Base-by-base conservation (phyloP, 2,113 vertebrate species). In the Eonycteris spelaea region DNA sequence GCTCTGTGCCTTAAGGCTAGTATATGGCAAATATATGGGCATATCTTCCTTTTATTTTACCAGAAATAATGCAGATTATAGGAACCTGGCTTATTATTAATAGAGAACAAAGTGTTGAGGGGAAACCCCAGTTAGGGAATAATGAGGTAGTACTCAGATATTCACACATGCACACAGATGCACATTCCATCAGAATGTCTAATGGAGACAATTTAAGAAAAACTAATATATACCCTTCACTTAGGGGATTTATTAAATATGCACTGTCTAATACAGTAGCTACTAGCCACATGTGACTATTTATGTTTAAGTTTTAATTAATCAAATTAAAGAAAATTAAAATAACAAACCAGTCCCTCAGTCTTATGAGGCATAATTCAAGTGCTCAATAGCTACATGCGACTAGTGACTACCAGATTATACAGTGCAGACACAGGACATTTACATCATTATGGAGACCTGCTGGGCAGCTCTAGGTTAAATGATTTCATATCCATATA, bases 231-330 rank as follows among this genome's bases (percentile, higher is more conserved):
- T 57, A 30, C 16, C 57, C 80, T 95, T 84, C 74, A 90, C 53
- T 94, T 75, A 95, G 65, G 68, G 48, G 68, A 40, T 45, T 96
- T 73, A 55, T 78, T 78, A 80, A 74, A 35, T 89, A 68, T 68
- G n/a, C 21, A 33, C 65, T 21, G 35, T 79, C 59, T 57, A 45
- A 57, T 74, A 26, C 4, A 73, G 88, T 48, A 91, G 74, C 53
- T 45, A 33, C 83, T 57, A 83, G 86, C 63, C 55, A n/a, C 43
- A 63, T 57, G 45, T 61, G 90, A 83, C 61, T 51, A 28, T 55
- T 84, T 84, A 55, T 73, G 22, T 91, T 94, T 55, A 74, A 43
- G 77, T 96, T 94, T 94, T 63, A 90, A 83, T 85, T 63, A 90
- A 77, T 43, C 82, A 91, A 91, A 74, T 63, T 70, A 83, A 88